phyloP scores from a whole-genome alignment of 64 coral and sea anemone species.

The Actinia equina region DNA sequence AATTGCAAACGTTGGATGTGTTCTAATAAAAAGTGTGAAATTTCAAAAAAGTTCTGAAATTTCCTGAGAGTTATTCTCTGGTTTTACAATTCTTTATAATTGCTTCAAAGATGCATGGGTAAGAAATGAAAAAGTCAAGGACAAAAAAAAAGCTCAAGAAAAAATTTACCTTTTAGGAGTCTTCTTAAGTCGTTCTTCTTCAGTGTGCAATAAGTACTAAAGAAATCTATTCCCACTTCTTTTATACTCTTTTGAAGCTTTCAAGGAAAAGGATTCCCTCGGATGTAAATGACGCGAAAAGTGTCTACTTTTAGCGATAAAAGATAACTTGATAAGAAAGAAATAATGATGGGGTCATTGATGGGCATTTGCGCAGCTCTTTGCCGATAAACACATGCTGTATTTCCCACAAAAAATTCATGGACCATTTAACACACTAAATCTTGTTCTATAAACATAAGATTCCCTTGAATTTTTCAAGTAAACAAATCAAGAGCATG shows the following conservation, averaged over 20 bases:
- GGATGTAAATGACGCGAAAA: slow-evolving; percentile 10
- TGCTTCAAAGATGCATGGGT: no score
- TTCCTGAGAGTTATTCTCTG: no score
- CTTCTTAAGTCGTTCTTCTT: background rate
- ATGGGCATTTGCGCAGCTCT: background rate
- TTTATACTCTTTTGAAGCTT: background rate
- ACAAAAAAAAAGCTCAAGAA: background rate
- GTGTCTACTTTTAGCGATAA: background rate
- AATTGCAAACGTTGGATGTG: no score
- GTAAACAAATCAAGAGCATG: background rate
- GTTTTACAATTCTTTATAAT: no score
- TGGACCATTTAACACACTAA: background rate
- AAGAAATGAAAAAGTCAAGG: no score
- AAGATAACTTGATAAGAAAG: background rate
- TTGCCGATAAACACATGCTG: slow-evolving; percentile 11
- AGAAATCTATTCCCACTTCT: background rate
- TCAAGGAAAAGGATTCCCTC: background rate
- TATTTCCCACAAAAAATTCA: background rate
- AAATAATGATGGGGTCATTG: background rate
- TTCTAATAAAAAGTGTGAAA: no score
- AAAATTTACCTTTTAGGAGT: background rate
- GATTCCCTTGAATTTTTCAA: background rate
- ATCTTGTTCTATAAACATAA: background rate
- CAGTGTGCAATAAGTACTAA: background rate
- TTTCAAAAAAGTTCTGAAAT: no score